Evolutionary conservation across 2,113 vertebrate species (phyloP).

Genomic region (Campylorhamphus procurvoides): DNA sequence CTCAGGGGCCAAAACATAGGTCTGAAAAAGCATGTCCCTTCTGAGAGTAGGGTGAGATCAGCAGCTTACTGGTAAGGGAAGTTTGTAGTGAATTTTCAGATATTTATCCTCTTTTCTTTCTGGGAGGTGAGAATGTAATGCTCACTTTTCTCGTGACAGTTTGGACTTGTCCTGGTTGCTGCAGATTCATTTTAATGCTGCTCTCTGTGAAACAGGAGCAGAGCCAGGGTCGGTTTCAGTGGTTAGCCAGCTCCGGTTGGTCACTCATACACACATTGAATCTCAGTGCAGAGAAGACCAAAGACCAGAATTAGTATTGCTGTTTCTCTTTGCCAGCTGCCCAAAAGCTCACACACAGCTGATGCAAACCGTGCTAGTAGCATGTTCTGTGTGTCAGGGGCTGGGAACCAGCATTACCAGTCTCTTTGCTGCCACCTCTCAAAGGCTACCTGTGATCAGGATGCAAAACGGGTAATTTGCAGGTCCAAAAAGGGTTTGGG

Average conservation of each 20-base stretch:
- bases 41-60: neutral
- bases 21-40: neutral
- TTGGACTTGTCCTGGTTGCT: neutral
- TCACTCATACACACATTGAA: accelerated
- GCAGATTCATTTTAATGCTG: neutral
- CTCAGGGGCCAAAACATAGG: neutral
- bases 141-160: neutral
- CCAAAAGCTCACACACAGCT: neutral
- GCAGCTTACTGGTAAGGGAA: neutral
- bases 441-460: neutral
- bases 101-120: neutral
- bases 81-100: neutral
- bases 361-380: neutral
- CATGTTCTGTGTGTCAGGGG: neutral
- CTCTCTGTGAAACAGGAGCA: neutral
- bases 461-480: neutral
- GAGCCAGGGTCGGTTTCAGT: neutral
- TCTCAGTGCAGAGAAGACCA: neutral
- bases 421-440: neutral
- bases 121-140: neutral
- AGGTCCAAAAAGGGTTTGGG: neutral
- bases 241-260: neutral
- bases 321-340: neutral
- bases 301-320: neutral
- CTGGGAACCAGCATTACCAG: neutral